phyloP scores from a whole-genome alignment of 2,113 vertebrate genomes.

The Epinephelus moara region DNA sequence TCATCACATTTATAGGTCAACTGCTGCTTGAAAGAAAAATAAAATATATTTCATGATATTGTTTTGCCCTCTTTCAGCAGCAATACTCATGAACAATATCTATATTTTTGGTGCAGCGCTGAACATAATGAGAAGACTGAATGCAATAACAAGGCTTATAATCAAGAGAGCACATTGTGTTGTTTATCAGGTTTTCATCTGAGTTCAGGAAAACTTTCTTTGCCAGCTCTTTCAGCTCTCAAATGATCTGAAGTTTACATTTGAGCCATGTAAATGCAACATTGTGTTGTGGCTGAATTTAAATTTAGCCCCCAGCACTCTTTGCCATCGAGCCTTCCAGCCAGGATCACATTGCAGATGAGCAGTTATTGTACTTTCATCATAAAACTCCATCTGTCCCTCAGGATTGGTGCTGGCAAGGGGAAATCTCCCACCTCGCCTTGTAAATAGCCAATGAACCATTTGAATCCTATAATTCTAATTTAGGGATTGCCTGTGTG shows the following conservation, averaged over 20 bases:
- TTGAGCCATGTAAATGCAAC: background rate
- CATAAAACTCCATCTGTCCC: slow-evolving; percentile 62
- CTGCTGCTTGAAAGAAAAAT: background rate
- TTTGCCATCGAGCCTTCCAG: slow-evolving; percentile 16
- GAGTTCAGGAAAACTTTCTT: slow-evolving; percentile 2
- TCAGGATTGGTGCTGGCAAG: slow-evolving; percentile 61
- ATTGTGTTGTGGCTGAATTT: slow-evolving; percentile 14
- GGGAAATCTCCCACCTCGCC: slow-evolving; percentile 57
- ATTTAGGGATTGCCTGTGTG: slow-evolving; percentile 78
- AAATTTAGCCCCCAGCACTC: background rate
- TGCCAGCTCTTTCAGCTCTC: background rate
- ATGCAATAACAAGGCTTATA: background rate
- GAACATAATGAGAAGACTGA: slow-evolving; percentile 10
- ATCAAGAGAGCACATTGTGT: background rate
- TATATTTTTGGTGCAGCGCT: background rate
- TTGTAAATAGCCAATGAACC: slow-evolving; percentile 79
- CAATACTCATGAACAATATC: background rate
- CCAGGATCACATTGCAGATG: slow-evolving; percentile 8
- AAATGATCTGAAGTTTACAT: background rate
- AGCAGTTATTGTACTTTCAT: slow-evolving; percentile 55
- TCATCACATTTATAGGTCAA: slow-evolving; percentile 51
- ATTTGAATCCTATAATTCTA: slow-evolving; percentile 83
- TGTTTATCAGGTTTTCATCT: slow-evolving; percentile 17
- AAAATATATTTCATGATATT: background rate
- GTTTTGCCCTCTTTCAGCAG: slow-evolving; percentile 11